A percentile compares a stretch with the other conserved stretches of the same genome.
phyloP scores from a whole-genome alignment of 2,888 invertebrate species.

The Protonemura montana region DNA sequence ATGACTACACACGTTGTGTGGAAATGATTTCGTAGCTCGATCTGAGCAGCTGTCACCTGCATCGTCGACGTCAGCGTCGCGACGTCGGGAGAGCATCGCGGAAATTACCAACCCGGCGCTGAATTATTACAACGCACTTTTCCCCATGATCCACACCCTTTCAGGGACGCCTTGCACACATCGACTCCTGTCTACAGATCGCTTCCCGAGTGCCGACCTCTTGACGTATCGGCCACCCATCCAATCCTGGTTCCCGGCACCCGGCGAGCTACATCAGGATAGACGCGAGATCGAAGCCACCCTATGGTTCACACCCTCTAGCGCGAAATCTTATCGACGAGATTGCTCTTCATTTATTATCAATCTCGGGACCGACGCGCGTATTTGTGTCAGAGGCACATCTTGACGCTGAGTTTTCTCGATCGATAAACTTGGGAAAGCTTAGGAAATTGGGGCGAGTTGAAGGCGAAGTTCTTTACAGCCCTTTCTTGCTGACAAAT shows the following conservation, averaged over 20 bases:
- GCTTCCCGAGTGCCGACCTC: background rate
- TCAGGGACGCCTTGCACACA: background rate
- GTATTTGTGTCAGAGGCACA: background rate
- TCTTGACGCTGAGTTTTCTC: background rate
- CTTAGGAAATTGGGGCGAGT: too few species aligned
- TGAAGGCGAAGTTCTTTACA: too few species aligned
- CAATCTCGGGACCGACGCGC: background rate
- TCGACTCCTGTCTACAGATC: constrained; percentile 8
- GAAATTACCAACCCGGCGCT: background rate
- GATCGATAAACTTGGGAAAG: background rate
- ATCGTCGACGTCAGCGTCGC: background rate
- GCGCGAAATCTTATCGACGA: background rate
- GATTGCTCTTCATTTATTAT: background rate
- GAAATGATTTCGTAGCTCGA: background rate
- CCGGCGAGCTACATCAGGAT: background rate
- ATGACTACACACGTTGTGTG: too few species aligned
- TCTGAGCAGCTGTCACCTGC: background rate
- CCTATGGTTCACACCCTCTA: background rate
- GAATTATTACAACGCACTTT: background rate
- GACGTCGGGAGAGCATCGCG: constrained; percentile 4
- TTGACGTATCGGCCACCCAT: background rate
- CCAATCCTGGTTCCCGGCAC: background rate
- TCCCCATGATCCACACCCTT: background rate
- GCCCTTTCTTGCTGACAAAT: too few species aligned
- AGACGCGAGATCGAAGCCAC: background rate